Base-by-base conservation (phyloP, 2,797 vertebrate species). In the Hippopotamyrus pictus region DNA sequence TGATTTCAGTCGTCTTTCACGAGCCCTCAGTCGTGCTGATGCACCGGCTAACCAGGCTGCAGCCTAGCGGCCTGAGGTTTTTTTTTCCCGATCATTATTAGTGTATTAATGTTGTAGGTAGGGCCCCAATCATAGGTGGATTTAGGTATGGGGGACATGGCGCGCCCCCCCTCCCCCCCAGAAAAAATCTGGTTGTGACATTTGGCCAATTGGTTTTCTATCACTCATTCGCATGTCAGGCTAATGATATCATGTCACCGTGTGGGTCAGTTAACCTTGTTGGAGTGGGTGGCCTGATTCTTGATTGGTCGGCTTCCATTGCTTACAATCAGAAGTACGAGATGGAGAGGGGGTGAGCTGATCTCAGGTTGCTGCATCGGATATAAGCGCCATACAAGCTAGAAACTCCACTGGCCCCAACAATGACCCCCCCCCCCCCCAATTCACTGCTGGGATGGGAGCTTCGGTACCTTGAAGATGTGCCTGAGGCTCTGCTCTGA, bases 401-500 rank as follows among this genome's bases (percentile, higher is more conserved):
- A 25, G 65, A 33, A 33, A 33, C 65, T 33, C 25, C 12, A 6
- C 9, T 69, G 65, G 65, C 12, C 25, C 25, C 11, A 69, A 12
- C 12, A 69, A 69, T 69, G 65, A 5, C 17, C 17, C 14, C 53
- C 25, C 25, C 8, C 22, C 59, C 59, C 17, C n/a, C 19, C 19
- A 37, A 37, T 37, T 37, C 37, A 41, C 2, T 7, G 12, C 14
- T 33, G 37, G 76, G 11, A 12, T 22, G 6, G 5, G 29, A 69
- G 41, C 50, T 9, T 73, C 87, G 90, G 22, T 89, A 97, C 97
- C 94, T 96, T 96, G 93, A 98, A 97, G 92, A 97, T 98, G 79
- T 96, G 96, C 90, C 97, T 97, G 88, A 97, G 96, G 92, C 96
- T 97, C 87, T 96, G 95, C 59, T 97, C 96, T 0, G 97, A 97